phyloP scores from a whole-genome alignment of 2,888 invertebrate genomes.

The Hemistola chrysoprasaria region DNA sequence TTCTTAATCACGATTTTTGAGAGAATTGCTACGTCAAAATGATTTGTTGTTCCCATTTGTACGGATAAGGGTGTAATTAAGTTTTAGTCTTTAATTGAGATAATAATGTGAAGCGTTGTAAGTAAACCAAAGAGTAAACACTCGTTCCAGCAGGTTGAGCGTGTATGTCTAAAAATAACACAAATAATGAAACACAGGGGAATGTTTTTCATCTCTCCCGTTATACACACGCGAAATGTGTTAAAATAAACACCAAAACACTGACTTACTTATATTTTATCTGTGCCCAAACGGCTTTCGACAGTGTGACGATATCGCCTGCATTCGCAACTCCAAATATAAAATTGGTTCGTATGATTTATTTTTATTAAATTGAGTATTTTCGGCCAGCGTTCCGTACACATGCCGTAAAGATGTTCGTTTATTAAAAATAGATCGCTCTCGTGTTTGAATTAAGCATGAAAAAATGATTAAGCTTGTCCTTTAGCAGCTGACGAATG shows the following conservation, averaged over 20 bases:
- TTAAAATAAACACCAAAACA: conserved; percentile 79
- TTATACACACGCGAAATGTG: conserved; percentile 79
- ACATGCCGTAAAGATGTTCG: conserved; percentile 60
- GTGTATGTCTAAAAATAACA: conserved; percentile 75
- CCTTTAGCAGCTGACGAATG: conserved; percentile 54
- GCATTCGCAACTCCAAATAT: conserved; percentile 70
- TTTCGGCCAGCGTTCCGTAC: conserved; percentile 49
- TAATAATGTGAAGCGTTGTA: conserved; percentile 66
- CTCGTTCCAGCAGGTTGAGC: conserved; percentile 75
- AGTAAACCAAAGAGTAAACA: conserved; percentile 71
- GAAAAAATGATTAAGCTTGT: conserved; percentile 46
- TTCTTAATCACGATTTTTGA: conserved; percentile 47
- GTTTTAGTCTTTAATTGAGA: conserved; percentile 24
- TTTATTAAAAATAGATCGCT: conserved; percentile 48
- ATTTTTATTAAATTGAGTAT: conserved; percentile 56
- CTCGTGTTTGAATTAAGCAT: conserved; percentile 46
- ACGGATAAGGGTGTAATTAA: conserved; percentile 29
- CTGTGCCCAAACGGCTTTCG: conserved; percentile 65
- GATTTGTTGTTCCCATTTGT: conserved; percentile 45
- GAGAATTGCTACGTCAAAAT: conserved; percentile 58
- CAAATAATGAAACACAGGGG: conserved; percentile 80
- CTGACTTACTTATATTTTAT: conserved; percentile 14
- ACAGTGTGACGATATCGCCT: conserved; percentile 74
- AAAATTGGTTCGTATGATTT: conserved; percentile 64
- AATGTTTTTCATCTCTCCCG: conserved; percentile 80